Evolutionary conservation across 2,888 invertebrate genomes (phyloP).

Genomic region (Tridacna gigas): DNA sequence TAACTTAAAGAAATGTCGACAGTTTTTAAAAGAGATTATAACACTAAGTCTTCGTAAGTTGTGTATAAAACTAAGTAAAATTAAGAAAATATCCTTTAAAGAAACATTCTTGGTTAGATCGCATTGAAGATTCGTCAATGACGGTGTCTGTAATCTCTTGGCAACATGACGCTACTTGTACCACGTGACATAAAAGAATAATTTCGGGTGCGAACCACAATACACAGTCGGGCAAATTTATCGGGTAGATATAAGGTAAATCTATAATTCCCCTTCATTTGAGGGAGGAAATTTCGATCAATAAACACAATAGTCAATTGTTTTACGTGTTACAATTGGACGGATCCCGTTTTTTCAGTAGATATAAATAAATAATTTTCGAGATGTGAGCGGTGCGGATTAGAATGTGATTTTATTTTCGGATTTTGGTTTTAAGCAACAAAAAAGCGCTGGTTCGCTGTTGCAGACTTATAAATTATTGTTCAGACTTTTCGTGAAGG

Average conservation of each 20-base stretch:
- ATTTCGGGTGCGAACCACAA: conserved; percentile 21
- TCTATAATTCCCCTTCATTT: neutral
- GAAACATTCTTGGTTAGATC: no score
- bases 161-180: conserved; percentile 35
- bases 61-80: no score
- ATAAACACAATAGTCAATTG: neutral
- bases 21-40: no score
- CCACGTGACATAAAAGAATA: conserved; percentile 20
- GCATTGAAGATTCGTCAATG: neutral
- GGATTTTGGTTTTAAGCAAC: conserved; percentile 17
- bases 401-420: conserved; percentile 22
- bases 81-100: no score
- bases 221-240: conserved; percentile 24
- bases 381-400: conserved; percentile 16
- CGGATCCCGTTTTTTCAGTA: neutral
- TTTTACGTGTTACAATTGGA: conserved; percentile 11
- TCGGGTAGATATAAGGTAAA: conserved; percentile 28
- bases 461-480: conserved; percentile 22
- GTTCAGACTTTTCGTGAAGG: neutral
- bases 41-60: no score
- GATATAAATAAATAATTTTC: neutral
- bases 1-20: no score
- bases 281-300: conserved; percentile 19
- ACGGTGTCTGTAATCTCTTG: conserved; percentile 15
- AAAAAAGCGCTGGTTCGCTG: conserved; percentile 54